Evolutionary conservation across 2,888 invertebrate genomes (phyloP).

Genomic region (Caenorhabditis sinica): DNA sequence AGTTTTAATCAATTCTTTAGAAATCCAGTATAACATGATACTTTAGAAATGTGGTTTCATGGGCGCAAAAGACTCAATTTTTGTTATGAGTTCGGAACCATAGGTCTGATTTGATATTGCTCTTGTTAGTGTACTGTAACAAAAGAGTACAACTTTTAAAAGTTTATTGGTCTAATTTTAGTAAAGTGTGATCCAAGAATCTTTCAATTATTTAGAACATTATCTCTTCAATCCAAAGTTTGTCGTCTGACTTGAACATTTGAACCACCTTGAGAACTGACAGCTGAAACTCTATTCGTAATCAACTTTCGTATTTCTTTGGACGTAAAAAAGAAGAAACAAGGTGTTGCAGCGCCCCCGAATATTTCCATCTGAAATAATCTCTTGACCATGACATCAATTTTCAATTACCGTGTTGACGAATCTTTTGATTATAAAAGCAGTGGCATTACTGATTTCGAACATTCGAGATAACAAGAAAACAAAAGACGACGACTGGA

Average conservation of each 20-base stretch:
- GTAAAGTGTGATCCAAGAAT: neutral
- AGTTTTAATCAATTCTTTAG: slow-evolving; percentile 18
- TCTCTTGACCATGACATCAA: neutral
- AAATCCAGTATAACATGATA: neutral
- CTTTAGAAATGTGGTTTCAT: neutral
- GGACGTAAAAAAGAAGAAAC: slow-evolving; percentile 24
- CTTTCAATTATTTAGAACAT: neutral
- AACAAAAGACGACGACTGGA: slow-evolving; percentile 11
- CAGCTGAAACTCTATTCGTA: slow-evolving; percentile 3
- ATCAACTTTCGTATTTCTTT: slow-evolving; percentile 21
- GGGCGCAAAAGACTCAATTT: neutral
- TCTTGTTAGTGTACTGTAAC: too few species aligned
- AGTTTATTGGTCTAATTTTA: neutral
- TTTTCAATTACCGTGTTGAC: slow-evolving; percentile 15
- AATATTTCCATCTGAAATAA: slow-evolving; percentile 33
- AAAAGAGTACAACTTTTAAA: too few species aligned
- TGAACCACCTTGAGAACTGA: slow-evolving; percentile 14
- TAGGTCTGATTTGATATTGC: too few species aligned
- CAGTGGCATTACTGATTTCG: neutral
- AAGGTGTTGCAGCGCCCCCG: slow-evolving; percentile 18
- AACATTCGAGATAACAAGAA: slow-evolving; percentile 12
- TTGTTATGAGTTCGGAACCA: too few species aligned
- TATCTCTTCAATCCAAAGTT: neutral
- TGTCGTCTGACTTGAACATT: too few species aligned
- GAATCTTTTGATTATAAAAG: slow-evolving; percentile 17